phyloP scores from a whole-genome alignment of 2,888 invertebrate species.

The Polymixis flavicincta region DNA sequence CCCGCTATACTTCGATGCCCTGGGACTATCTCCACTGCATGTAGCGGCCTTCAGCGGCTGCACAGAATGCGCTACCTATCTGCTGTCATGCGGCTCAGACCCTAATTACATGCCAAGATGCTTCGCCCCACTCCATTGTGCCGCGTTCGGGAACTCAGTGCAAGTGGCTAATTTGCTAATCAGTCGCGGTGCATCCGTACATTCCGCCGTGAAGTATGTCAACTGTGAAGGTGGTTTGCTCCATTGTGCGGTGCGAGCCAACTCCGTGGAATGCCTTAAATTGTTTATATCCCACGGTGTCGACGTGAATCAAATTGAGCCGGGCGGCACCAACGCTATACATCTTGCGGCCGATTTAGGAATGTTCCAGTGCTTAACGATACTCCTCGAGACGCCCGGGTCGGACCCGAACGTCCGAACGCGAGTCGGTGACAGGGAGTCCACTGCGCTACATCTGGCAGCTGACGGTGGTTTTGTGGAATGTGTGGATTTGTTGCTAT shows the following conservation, averaged over 20 bases:
- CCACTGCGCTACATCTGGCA: slow-evolving; percentile 95
- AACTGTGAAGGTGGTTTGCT: slow-evolving; percentile 94
- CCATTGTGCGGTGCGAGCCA: slow-evolving; percentile 96
- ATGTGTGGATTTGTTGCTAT: slow-evolving; percentile 93
- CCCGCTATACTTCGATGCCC: slow-evolving; percentile 92
- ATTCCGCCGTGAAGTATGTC: slow-evolving; percentile 92
- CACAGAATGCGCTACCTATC: slow-evolving; percentile 92
- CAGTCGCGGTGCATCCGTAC: slow-evolving; percentile 93
- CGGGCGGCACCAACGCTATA: slow-evolving; percentile 94
- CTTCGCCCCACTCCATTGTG: slow-evolving; percentile 96
- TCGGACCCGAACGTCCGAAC: slow-evolving; percentile 93
- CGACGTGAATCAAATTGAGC: slow-evolving; percentile 94
- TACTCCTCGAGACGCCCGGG: slow-evolving; percentile 93
- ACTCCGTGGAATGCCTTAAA: slow-evolving; percentile 94
- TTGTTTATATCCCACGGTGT: slow-evolving; percentile 94
- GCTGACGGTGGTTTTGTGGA: slow-evolving; percentile 97
- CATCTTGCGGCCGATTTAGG: slow-evolving; percentile 96
- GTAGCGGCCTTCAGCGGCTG: slow-evolving; percentile 95
- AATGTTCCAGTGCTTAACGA: slow-evolving; percentile 93
- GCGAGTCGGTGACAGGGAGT: slow-evolving; percentile 93
- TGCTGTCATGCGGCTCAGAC: slow-evolving; percentile 93
- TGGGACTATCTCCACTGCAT: slow-evolving; percentile 94
- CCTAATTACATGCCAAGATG: slow-evolving; percentile 93
- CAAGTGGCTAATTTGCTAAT: slow-evolving; percentile 95
- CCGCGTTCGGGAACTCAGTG: slow-evolving; percentile 96